These are phyloP conservation scores for Anthoptus insignis DNA, from an alignment of 2,888 invertebrate genomes.

Conservation along the genomic window DNA sequence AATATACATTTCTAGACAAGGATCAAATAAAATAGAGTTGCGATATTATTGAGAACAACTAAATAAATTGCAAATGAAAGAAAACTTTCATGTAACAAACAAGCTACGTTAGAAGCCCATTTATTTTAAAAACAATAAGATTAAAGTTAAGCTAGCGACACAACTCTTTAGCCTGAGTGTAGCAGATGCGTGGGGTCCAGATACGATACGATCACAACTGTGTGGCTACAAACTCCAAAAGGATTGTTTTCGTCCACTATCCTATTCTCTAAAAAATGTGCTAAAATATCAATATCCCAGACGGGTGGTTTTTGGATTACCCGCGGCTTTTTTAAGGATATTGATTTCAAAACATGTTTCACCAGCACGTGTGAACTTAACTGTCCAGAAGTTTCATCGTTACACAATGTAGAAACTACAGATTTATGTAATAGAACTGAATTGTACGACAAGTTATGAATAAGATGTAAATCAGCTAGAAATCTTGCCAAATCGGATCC, in stretches of 20 bases:
- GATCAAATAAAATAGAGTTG: too few species aligned
- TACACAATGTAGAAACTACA: constrained; percentile 43
- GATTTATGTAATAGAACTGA: constrained; percentile 45
- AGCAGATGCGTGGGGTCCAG: too few species aligned
- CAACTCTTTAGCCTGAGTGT: too few species aligned
- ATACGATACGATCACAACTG: too few species aligned
- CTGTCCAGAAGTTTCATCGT: constrained; percentile 16
- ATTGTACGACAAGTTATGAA: constrained; percentile 41
- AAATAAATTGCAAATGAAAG: too few species aligned
- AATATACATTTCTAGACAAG: too few species aligned
- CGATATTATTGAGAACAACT: too few species aligned
- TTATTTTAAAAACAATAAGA: too few species aligned
- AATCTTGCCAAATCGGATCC: constrained; percentile 27
- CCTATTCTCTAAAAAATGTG: neutral
- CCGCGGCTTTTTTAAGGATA: constrained; percentile 27
- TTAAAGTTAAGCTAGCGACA: too few species aligned
- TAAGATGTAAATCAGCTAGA: constrained; percentile 34
- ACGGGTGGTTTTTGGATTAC: neutral
- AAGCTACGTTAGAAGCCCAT: too few species aligned
- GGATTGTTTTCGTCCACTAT: neutral
- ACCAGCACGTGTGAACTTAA: constrained; percentile 38
- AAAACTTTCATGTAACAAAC: too few species aligned
- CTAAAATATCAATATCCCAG: constrained; percentile 11
- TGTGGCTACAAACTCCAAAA: neutral
- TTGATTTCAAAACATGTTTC: constrained; percentile 42